phyloP scores from a whole-genome alignment of 2,888 invertebrate species.

The Sarcophaga rosellei region DNA sequence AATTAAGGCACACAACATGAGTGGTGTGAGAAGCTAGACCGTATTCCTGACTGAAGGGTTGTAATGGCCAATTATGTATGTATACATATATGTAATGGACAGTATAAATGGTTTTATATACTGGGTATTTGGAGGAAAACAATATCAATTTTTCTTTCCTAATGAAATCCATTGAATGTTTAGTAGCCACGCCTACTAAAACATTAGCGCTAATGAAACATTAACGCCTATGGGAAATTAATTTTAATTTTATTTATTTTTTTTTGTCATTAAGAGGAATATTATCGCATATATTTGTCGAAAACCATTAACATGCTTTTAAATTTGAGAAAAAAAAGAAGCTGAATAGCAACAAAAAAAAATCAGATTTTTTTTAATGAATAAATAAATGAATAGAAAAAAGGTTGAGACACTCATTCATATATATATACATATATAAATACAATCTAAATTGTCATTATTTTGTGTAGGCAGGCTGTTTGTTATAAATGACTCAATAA shows the following conservation, averaged over 20 bases:
- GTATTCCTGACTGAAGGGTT: too few species aligned
- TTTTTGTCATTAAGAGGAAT: background rate
- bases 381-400: background rate
- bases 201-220: background rate
- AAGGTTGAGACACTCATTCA: background rate
- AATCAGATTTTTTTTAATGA: background rate
- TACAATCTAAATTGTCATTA: slow-evolving; percentile 65
- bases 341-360: background rate
- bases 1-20: too few species aligned
- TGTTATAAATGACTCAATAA: slow-evolving; percentile 68
- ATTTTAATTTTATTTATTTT: background rate
- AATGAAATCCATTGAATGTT: too few species aligned
- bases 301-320: slow-evolving; percentile 64
- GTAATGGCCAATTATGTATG: too few species aligned
- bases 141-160: too few species aligned
- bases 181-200: background rate
- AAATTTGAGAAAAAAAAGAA: slow-evolving; percentile 43
- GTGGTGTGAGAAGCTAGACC: too few species aligned
- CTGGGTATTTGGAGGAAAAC: too few species aligned
- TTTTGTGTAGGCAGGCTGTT: slow-evolving; percentile 63
- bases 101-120: too few species aligned
- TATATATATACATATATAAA: slow-evolving; percentile 14
- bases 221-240: background rate
- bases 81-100: too few species aligned
- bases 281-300: slow-evolving; percentile 25